These are phyloP conservation scores for Zaprionus bogoriensis DNA, from an alignment of 2,888 invertebrate genomes.

Conservation along the genomic window DNA sequence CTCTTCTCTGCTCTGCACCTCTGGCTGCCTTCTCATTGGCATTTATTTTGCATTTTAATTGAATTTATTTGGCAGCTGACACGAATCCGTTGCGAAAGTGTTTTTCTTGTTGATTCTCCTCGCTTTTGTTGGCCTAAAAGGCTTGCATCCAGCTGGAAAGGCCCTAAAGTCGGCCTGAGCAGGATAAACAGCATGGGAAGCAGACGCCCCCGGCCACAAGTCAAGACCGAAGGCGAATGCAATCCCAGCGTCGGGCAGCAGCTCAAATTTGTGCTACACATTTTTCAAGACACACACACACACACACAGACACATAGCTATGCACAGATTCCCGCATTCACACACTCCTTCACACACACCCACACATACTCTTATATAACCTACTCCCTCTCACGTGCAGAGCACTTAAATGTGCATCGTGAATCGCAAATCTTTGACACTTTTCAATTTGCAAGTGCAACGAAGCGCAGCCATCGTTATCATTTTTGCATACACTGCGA, in stretches of 20 bases:
- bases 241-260: too few species aligned
- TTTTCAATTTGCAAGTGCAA: slow-evolving; percentile 55
- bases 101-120: not conserved
- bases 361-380: too few species aligned
- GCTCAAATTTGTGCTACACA: slow-evolving; percentile 21
- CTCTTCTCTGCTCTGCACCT: not conserved
- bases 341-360: too few species aligned
- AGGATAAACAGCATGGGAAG: too few species aligned
- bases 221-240: too few species aligned
- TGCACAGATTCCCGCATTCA: too few species aligned
- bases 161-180: slow-evolving; percentile 18
- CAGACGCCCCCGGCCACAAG: too few species aligned
- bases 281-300: too few species aligned
- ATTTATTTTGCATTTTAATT: slow-evolving; percentile 72
- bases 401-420: slow-evolving; percentile 34
- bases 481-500: slow-evolving; percentile 30
- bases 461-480: slow-evolving; percentile 34
- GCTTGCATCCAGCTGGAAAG: slow-evolving; percentile 33
- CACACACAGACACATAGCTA: too few species aligned
- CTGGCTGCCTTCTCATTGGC: slow-evolving; percentile 32
- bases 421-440: slow-evolving; percentile 48
- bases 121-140: slow-evolving; percentile 5
- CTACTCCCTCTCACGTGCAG: not conserved
- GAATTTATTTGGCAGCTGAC: slow-evolving; percentile 65
- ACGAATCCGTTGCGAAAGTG: slow-evolving; percentile 35